Base-by-base conservation (phyloP, 2,797 vertebrate species). In the Knipowitschia caucasica region DNA sequence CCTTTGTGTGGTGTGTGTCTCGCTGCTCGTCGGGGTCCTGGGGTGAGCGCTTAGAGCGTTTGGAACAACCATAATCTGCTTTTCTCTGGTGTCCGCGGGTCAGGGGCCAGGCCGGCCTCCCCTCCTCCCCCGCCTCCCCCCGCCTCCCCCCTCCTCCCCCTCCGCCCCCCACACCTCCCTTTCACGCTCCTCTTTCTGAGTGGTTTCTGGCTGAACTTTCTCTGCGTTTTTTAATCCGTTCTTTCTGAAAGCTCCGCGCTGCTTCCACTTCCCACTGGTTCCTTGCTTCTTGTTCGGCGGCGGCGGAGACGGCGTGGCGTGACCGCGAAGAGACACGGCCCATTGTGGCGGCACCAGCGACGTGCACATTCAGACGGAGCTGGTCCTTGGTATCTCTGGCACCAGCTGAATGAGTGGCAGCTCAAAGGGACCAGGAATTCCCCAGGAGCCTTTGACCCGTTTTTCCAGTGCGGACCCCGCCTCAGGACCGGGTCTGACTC, bases 21-120 rank as follows among this genome's bases (percentile, higher is more conserved):
- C 67, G 67, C 80, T 69, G 71, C 81, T 84, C 81, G 78, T 77
- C 64, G 80, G 80, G 87, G 88, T 88, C 87, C 84, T 47, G 80
- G 89, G 83, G 89, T 91, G 89, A 91, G 81, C 73, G 73, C 83
- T 90, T 88, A 89, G 86, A 90, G 82, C 70, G 81, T 89, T 84
- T 78, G 86, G 80, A 90, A 91, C 90, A 91, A 89, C 88, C 84
- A 68, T 91, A 91, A 91, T 91, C 90, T 91, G 88, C 75, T 81
- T 82, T 81, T 81, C 81, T 86, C 83, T 86, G 86, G 83, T 86
- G 89, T 89, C 82, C 85, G 71, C 73, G 77, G 88, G 89, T 91
- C 89, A 88, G 84, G 87, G 90, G 87, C 83, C 87, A 88, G 57
- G 43, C 69, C 68, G 62, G 58, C 70, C 67, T 56, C 45, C 69